A percentile compares a stretch with the other conserved stretches of the same genome.
Evolutionary conservation across 2,797 vertebrate genomes (phyloP).

Genomic region (Poecilia velifera): DNA sequence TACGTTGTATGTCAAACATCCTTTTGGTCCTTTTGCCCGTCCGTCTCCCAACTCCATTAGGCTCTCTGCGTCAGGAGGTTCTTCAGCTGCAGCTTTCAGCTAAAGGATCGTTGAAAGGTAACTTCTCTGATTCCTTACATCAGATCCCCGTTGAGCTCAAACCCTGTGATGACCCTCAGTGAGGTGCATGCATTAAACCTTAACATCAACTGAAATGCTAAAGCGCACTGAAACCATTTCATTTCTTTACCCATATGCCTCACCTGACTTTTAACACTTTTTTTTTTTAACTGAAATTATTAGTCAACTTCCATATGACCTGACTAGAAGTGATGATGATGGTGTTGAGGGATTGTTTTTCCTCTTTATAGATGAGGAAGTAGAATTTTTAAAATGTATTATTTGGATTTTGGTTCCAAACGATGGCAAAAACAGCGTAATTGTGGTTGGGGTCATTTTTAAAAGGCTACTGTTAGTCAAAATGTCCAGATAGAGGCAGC

Average conservation of each 20-base stretch:
- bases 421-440: too few species aligned
- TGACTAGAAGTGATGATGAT: too few species aligned
- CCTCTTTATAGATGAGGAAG: too few species aligned
- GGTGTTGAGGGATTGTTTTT: too few species aligned
- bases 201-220: neutral
- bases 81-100: constrained; percentile 85
- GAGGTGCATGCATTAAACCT: constrained; percentile 28
- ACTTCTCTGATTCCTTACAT: constrained; percentile 40
- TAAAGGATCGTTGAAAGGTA: constrained; percentile 84
- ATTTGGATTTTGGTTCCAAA: too few species aligned
- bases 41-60: constrained; percentile 58
- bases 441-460: too few species aligned
- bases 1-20: constrained; percentile 16
- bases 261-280: neutral
- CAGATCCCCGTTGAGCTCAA: constrained; percentile 6
- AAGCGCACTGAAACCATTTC: neutral
- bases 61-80: constrained; percentile 85
- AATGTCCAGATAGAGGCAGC: too few species aligned
- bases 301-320: too few species aligned
- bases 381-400: neutral
- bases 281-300: too few species aligned
- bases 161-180: constrained; percentile 4
- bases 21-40: constrained; percentile 8
- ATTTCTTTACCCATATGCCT: neutral
- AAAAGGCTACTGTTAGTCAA: too few species aligned